Percentiles rank a stretch among this genome's conserved stretches.
phyloP scores from a whole-genome alignment of 2,888 invertebrate species.

The Tenthredo notha region DNA sequence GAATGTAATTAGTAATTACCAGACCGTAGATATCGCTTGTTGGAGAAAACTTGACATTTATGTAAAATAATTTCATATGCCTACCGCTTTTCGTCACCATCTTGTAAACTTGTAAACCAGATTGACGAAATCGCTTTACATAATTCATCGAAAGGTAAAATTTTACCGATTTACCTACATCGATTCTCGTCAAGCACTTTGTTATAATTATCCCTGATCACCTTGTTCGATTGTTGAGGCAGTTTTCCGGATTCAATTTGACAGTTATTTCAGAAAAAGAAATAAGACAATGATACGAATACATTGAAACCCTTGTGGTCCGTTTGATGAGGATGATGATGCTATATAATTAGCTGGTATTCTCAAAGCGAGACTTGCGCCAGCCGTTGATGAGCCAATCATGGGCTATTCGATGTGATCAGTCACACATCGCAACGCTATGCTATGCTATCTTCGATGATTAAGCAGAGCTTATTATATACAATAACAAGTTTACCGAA shows the following conservation, averaged over 20 bases:
- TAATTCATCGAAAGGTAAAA: too few species aligned
- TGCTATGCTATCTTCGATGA: not conserved
- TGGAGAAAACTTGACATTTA: too few species aligned
- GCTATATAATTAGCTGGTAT: not conserved
- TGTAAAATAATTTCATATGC: too few species aligned
- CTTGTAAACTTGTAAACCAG: too few species aligned
- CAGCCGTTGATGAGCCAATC: not conserved
- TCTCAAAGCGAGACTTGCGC: not conserved
- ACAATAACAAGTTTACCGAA: constrained; percentile 61
- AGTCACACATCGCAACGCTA: not conserved
- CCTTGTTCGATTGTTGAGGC: not conserved
- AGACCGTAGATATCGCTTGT: too few species aligned
- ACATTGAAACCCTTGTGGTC: not conserved
- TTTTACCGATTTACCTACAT: too few species aligned
- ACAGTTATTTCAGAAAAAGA: not conserved
- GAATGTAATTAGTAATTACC: too few species aligned
- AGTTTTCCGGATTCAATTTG: not conserved
- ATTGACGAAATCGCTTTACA: too few species aligned
- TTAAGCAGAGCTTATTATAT: not conserved
- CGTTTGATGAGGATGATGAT: not conserved
- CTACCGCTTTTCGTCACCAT: too few species aligned
- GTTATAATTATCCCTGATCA: too few species aligned
- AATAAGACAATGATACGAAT: not conserved
- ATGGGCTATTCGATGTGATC: not conserved
- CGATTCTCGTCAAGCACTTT: too few species aligned